These are phyloP conservation scores for Periophthalmodon schlosseri DNA, from an alignment of 2,113 vertebrate genomes.

Conservation along the genomic window DNA sequence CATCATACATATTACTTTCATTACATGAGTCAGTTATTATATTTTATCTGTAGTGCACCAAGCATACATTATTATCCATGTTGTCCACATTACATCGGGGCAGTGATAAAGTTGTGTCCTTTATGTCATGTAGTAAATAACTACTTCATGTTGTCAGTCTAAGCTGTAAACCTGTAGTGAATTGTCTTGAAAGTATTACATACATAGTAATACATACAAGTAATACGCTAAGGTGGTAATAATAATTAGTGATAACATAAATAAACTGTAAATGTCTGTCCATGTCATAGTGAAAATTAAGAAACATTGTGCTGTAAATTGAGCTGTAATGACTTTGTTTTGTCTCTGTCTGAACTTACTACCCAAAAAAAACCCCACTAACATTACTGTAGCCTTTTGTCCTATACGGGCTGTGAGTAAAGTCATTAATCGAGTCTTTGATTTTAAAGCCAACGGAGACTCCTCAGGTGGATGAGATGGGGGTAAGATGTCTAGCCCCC, in stretches of 20 bases:
- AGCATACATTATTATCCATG: conserved; percentile 40
- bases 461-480: conserved; percentile 94
- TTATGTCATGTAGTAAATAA: conserved; percentile 43
- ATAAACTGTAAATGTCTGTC: conserved; percentile 44
- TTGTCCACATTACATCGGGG: conserved; percentile 46
- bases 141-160: conserved; percentile 61
- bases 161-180: conserved; percentile 49
- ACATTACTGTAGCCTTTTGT: conserved; percentile 40
- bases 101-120: conserved; percentile 74
- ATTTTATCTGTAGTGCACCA: conserved; percentile 25
- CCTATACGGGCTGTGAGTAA: conserved; percentile 34
- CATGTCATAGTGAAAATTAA: conserved; percentile 38
- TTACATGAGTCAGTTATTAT: conserved; percentile 26
- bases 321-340: conserved; percentile 57
- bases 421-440: conserved; percentile 82
- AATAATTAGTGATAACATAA: conserved; percentile 29
- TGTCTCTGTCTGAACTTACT: conserved; percentile 57
- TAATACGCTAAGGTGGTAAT: conserved; percentile 36
- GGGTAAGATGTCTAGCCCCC: conserved; percentile 89
- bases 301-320: conserved; percentile 50
- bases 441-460: conserved; percentile 99
- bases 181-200: conserved; percentile 29
- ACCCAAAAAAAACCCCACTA: conserved; percentile 26
- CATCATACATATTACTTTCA: conserved; percentile 33
- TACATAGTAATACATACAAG: conserved; percentile 8